These are phyloP conservation scores for Malurus splendens DNA, from an alignment of 2,797 vertebrate species.

Conservation along the genomic window DNA sequence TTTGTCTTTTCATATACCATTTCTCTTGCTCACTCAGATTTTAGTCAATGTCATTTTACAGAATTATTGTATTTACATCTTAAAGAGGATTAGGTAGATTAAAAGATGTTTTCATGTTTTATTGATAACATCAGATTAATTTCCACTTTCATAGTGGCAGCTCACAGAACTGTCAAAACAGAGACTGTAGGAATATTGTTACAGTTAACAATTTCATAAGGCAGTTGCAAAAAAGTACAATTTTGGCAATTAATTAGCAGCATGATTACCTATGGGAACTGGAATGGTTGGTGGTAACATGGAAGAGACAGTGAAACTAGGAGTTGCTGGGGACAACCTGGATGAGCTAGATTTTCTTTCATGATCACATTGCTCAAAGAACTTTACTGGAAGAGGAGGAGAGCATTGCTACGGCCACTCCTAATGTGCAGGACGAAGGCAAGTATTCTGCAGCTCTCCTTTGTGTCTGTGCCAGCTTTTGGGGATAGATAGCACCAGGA, in stretches of 20 bases:
- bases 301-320: background rate
- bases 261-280: background rate
- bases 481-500: background rate
- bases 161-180: constrained; percentile 20
- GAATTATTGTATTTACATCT: constrained; percentile 33
- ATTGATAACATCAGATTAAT: constrained; percentile 44
- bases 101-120: constrained; percentile 44
- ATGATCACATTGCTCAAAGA: background rate
- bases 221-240: background rate
- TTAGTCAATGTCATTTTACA: constrained; percentile 36
- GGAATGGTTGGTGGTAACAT: background rate
- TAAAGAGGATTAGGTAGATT: constrained; percentile 31
- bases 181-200: background rate
- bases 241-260: constrained; percentile 34
- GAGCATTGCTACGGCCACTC: background rate
- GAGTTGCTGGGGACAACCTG: background rate
- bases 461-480: background rate
- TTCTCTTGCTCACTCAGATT: constrained; percentile 35
- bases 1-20: background rate
- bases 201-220: constrained; percentile 19
- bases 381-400: background rate
- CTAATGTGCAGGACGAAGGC: background rate
- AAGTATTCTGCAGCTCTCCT: background rate
- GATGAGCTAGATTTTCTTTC: background rate
- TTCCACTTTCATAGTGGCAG: background rate